A percentile compares a stretch with the other conserved stretches of the same genome.
Conservation (phyloP, 2,113 vertebrate species). For the Dasyornis broadbenti region DNA sequence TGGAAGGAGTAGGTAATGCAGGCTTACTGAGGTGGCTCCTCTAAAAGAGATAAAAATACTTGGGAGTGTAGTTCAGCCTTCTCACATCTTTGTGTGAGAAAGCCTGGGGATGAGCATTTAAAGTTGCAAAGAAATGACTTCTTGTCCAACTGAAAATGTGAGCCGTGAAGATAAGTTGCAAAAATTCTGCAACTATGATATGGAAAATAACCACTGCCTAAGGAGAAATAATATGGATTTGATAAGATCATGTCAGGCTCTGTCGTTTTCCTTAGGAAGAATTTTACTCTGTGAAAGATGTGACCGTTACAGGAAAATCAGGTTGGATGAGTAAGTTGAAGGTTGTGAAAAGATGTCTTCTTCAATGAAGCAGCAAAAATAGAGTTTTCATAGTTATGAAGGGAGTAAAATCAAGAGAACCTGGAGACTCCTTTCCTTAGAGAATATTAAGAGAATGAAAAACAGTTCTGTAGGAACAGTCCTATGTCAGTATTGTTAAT, state of each 20-base stretch:
- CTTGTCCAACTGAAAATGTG: not conserved
- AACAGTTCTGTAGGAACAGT: not conserved
- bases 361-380: not conserved
- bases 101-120: not conserved
- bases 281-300: not conserved
- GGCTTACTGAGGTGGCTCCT: not conserved
- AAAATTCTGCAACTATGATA: not conserved
- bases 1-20: not conserved
- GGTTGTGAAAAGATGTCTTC: not conserved
- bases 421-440: not conserved
- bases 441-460: not conserved
- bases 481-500: not conserved
- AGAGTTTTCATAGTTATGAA: not conserved
- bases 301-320: not conserved
- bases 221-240: not conserved
- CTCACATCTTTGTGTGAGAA: not conserved
- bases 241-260: not conserved
- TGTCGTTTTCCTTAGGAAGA: not conserved
- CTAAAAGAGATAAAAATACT: not conserved
- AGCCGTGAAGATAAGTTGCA: not conserved
- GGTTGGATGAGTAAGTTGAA: not conserved
- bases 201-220: not conserved
- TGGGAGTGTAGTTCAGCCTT: not conserved
- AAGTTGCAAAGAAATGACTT: not conserved
- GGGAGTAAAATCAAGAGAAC: not conserved